Conservation (phyloP, 2,888 invertebrate genomes). For the Listrodromus nycthemerus region DNA sequence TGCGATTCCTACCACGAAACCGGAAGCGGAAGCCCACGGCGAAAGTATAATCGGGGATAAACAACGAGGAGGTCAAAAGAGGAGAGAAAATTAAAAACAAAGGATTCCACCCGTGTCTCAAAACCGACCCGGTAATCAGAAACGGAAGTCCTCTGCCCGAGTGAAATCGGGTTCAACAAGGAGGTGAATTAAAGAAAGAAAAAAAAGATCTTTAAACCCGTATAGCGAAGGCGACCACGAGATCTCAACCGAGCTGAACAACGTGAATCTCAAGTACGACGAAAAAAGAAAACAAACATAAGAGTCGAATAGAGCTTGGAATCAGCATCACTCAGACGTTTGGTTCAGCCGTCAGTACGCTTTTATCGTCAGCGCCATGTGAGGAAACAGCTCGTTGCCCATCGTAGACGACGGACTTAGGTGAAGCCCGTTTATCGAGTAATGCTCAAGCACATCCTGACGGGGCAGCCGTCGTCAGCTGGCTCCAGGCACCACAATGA, state of each 20-base stretch:
- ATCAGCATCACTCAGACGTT: not conserved
- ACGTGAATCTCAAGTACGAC: too few species aligned
- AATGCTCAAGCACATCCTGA: constrained; percentile 91
- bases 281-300: not conserved
- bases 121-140: too few species aligned
- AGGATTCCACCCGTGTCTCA: too few species aligned
- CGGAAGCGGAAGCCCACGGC: not conserved
- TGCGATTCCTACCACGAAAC: not conserved
- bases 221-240: too few species aligned
- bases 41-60: too few species aligned
- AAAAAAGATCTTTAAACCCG: not conserved
- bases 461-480: constrained; percentile 86
- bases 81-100: not conserved
- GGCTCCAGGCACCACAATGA: constrained; percentile 85
- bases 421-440: constrained; percentile 71
- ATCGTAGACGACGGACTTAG: constrained; percentile 31
- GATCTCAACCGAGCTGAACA: too few species aligned
- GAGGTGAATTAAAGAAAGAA: not conserved
- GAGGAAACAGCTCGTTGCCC: constrained; percentile 6
- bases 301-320: not conserved
- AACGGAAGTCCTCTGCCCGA: too few species aligned
- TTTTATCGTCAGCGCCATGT: constrained; percentile 22
- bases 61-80: not conserved
- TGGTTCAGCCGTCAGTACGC: not conserved
- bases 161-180: too few species aligned